Evolutionary conservation across 2,113 vertebrate species (phyloP).

Genomic region (Bos indicus): DNA sequence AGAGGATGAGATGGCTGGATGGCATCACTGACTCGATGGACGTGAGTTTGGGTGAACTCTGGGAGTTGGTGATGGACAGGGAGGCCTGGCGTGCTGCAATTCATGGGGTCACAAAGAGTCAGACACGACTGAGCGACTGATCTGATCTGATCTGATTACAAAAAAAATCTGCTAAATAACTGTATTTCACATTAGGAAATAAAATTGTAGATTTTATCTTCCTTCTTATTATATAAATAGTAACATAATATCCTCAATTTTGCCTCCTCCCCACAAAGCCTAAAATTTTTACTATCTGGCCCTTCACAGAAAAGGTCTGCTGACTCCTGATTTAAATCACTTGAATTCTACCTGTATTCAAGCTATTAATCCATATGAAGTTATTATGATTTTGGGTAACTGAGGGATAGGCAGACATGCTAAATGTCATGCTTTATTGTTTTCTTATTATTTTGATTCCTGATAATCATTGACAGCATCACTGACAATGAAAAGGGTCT

Average conservation of each 20-base stretch:
- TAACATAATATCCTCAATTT: neutral
- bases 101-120: too few species aligned
- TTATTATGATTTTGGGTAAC: neutral
- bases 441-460: neutral
- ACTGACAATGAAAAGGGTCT: neutral
- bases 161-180: neutral
- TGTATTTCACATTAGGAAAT: neutral
- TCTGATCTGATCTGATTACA: neutral
- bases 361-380: neutral
- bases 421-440: neutral
- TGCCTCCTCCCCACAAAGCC: neutral
- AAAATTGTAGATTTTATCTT: neutral
- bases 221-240: neutral
- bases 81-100: too few species aligned
- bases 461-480: neutral
- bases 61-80: too few species aligned
- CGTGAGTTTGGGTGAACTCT: too few species aligned
- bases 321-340: neutral
- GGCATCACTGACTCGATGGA: too few species aligned
- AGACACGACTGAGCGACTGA: too few species aligned
- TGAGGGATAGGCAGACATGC: neutral
- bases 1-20: too few species aligned
- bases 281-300: neutral
- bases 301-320: neutral
- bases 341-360: neutral